Conservation (phyloP, 2,888 invertebrate genomes). For the Aelia acuminata region DNA sequence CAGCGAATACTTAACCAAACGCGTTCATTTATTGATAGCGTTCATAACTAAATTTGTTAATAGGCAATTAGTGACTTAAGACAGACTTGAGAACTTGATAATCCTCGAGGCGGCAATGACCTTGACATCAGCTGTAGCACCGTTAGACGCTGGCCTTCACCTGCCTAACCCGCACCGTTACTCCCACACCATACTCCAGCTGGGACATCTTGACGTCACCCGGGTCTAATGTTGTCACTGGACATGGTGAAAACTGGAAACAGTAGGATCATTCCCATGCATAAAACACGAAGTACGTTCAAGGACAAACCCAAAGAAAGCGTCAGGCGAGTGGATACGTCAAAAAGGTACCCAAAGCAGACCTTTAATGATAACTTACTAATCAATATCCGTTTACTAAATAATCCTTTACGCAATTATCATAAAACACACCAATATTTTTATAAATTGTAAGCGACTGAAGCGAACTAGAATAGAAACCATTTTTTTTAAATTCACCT, state of each 20-base stretch:
- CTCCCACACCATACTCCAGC: conserved; percentile 26
- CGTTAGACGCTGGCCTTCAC: conserved; percentile 31
- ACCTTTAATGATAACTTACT: too few species aligned
- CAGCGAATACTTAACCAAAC: too few species aligned
- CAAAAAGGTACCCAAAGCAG: too few species aligned
- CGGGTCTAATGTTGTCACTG: background rate
- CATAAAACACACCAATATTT: too few species aligned
- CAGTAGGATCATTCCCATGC: background rate
- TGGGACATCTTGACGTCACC: conserved; percentile 8
- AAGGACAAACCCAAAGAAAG: background rate
- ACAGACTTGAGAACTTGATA: background rate
- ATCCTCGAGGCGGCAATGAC: conserved; percentile 18
- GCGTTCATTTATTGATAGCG: too few species aligned
- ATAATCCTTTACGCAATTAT: too few species aligned
- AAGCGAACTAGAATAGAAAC: too few species aligned
- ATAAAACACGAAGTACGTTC: too few species aligned
- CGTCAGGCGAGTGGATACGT: background rate
- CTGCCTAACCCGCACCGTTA: conserved; percentile 34
- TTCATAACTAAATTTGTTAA: too few species aligned
- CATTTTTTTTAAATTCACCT: too few species aligned
- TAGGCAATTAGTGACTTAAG: background rate
- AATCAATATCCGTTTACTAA: too few species aligned
- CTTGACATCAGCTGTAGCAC: conserved; percentile 44
- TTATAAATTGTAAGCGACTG: too few species aligned
- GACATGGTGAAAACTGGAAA: conserved; percentile 12